Conservation (phyloP, 2,888 invertebrate genomes). For the Automeris io region DNA sequence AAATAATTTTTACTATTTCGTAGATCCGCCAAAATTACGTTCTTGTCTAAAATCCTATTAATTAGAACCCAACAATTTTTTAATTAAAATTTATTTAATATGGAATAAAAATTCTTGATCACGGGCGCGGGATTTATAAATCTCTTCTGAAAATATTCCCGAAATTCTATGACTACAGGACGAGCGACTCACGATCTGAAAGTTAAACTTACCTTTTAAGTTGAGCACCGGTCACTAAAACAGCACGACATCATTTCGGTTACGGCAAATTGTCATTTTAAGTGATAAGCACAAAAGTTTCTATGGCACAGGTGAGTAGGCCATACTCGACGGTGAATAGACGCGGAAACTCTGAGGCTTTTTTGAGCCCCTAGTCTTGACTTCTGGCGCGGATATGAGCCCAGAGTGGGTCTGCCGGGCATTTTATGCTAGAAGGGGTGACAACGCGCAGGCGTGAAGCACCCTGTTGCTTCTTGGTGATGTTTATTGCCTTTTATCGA, state of each 20-base stretch:
- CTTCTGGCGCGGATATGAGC: slow-evolving; percentile 53
- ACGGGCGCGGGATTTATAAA: neutral
- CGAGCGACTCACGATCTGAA: neutral
- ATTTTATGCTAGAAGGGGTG: slow-evolving; percentile 54
- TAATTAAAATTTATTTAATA: too few species aligned
- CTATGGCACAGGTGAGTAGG: slow-evolving; percentile 28
- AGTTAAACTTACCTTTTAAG: slow-evolving; percentile 43
- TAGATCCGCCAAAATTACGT: too few species aligned
- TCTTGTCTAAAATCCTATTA: too few species aligned
- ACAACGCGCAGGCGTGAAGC: slow-evolving; percentile 72
- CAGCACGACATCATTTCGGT: slow-evolving; percentile 35
- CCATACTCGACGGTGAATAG: slow-evolving; percentile 38
- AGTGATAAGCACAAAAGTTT: slow-evolving; percentile 34
- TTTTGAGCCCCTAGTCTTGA: slow-evolving; percentile 38
- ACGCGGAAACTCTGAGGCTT: slow-evolving; percentile 25
- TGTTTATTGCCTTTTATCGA: slow-evolving; percentile 15
- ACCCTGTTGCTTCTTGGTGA: slow-evolving; percentile 72
- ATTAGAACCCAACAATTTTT: too few species aligned
- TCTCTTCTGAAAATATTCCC: neutral
- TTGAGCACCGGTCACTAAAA: slow-evolving; percentile 28
- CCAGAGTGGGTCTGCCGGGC: slow-evolving; percentile 38
- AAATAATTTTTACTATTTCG: too few species aligned
- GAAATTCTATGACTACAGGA: neutral
- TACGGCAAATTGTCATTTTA: slow-evolving; percentile 41
- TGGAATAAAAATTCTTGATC: neutral